Percentiles rank a stretch among this genome's conserved stretches.
phyloP scores from a whole-genome alignment of 2,797 vertebrate species.

The Coilia nasus region DNA sequence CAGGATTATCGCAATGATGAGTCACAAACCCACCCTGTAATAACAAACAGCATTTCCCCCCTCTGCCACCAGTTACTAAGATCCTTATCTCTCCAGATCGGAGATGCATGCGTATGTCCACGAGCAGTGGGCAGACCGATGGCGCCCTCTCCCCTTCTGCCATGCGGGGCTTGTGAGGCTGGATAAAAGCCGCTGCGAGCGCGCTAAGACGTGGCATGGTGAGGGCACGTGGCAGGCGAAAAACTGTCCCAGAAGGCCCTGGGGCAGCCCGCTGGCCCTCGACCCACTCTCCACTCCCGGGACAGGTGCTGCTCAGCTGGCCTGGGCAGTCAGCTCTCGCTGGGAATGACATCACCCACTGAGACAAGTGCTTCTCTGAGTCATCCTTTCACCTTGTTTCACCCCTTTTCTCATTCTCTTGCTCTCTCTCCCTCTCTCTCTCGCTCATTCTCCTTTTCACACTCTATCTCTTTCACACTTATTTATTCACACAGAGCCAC shows the following conservation, averaged over 20 bases:
- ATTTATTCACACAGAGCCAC: not conserved
- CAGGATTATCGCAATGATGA: conserved; percentile 19
- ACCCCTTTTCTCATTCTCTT: conserved; percentile 34
- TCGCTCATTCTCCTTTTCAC: no score
- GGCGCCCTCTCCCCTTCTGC: no score
- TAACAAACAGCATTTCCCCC: not conserved
- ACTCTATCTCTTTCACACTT: no score
- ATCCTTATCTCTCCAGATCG: not conserved
- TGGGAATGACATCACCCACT: conserved; percentile 75
- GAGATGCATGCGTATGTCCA: not conserved
- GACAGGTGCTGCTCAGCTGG: conserved; percentile 75
- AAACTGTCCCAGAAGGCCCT: conserved; percentile 49
- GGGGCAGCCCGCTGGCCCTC: not conserved
- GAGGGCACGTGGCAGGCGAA: conserved; percentile 47
- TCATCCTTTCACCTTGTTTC: conserved; percentile 57
- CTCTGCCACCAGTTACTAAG: not conserved
- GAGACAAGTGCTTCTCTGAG: conserved; percentile 73
- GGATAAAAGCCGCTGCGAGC: no score
- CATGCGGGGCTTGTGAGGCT: no score
- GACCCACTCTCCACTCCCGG: conserved; percentile 45
- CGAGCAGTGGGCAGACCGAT: not conserved
- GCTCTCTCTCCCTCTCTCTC: no score
- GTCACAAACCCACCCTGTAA: conserved; percentile 23
- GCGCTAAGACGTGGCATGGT: conserved; percentile 20
- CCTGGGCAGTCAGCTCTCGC: conserved; percentile 64